phyloP scores from a whole-genome alignment of 2,113 vertebrate genomes.

The Saguinus imperator region DNA sequence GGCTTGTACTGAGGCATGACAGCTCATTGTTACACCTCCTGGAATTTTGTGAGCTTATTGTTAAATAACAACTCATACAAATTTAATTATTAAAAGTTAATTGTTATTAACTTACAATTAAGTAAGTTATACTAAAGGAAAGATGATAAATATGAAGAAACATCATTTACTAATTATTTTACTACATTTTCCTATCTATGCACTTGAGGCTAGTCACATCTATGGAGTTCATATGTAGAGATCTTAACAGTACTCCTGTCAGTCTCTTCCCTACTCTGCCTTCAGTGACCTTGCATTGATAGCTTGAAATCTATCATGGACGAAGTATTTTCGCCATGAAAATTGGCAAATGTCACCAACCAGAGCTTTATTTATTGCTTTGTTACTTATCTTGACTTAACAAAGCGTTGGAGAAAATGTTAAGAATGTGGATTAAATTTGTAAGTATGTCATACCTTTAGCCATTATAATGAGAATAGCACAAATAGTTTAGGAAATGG shows the following conservation, averaged over 20 bases:
- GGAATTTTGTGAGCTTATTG: neutral
- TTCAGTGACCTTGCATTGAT: neutral
- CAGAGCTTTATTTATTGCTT: neutral
- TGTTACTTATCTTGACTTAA: neutral
- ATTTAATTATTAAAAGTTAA: neutral
- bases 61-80: neutral
- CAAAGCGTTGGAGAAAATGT: neutral
- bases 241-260: too few species aligned
- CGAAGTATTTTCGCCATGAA: neutral
- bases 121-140: neutral
- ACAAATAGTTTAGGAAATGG: neutral
- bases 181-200: neutral
- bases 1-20: neutral
- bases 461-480: too few species aligned
- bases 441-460: neutral
- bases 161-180: neutral
- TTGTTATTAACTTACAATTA: neutral
- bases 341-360: neutral
- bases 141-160: neutral
- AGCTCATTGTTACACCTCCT: neutral
- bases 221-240: rapidly evolving
- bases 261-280: neutral
- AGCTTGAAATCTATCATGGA: rapidly evolving
- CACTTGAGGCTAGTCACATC: neutral
- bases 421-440: neutral